Evolutionary conservation across 2,113 vertebrate species (phyloP).

Genomic region (Enhydra lutris): DNA sequence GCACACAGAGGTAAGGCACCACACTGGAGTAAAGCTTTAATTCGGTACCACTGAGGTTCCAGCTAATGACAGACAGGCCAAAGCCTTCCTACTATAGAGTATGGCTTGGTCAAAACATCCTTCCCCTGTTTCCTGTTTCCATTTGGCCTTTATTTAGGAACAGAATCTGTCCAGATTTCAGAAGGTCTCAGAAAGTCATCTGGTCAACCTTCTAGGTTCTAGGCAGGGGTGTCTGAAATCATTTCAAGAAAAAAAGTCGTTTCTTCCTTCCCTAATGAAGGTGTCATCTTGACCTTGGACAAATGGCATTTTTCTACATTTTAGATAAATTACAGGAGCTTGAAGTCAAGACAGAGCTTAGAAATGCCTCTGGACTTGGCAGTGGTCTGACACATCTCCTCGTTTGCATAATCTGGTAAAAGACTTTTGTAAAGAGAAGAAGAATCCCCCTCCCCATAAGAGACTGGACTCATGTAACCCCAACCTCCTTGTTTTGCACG

Average conservation of each 20-base stretch:
- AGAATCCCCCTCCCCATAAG: not conserved
- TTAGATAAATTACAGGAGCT: not conserved
- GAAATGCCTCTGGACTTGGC: not conserved
- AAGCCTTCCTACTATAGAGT: not conserved
- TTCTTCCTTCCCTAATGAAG: not conserved
- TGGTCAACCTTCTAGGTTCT: not conserved
- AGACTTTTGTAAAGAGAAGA: not conserved
- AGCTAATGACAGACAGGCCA: rapidly evolving
- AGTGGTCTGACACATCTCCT: not conserved
- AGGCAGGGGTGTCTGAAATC: not conserved
- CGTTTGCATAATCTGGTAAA: not conserved
- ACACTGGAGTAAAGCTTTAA: not conserved
- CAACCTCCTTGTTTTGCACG: not conserved
- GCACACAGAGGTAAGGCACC: not conserved
- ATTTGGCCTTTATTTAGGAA: not conserved
- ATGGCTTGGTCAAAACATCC: not conserved
- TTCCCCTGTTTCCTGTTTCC: not conserved
- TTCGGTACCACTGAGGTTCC: not conserved
- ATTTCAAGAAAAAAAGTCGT: not conserved
- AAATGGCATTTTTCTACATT: not conserved
- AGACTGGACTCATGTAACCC: not conserved
- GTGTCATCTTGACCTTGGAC: not conserved
- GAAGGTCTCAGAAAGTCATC: not conserved
- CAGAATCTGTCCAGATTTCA: not conserved
- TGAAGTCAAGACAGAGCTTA: not conserved